phyloP scores from a whole-genome alignment of 2,888 invertebrate species.

The Antheraea yamamai region DNA sequence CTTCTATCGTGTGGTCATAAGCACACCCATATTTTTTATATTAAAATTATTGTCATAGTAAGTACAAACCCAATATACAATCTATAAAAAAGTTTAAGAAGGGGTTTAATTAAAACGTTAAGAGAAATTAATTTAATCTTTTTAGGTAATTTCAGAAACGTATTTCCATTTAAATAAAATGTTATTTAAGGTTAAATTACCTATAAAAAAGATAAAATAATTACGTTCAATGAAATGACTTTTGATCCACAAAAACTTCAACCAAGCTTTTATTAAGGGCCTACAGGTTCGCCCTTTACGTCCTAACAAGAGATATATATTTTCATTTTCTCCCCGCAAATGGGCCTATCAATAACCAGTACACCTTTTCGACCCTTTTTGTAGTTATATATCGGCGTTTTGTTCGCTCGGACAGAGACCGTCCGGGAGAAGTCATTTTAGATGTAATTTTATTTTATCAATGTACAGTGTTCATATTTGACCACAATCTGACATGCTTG shows the following conservation, averaged over 20 bases:
- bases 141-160: no score
- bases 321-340: conserved; percentile 28
- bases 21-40: no score
- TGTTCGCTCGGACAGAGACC: background rate
- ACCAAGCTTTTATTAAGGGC: background rate
- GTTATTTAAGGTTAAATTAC: background rate
- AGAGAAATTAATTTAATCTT: no score
- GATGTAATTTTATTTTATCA: background rate
- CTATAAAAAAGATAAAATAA: background rate
- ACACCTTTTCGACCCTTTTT: conserved; percentile 9
- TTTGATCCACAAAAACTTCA: background rate
- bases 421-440: background rate
- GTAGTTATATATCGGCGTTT: conserved; percentile 11
- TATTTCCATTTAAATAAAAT: background rate
- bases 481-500: background rate
- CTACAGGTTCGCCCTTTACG: background rate
- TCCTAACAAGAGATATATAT: conserved; percentile 24
- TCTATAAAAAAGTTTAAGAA: no score
- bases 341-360: conserved; percentile 28
- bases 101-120: no score
- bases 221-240: background rate
- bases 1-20: no score
- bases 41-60: no score
- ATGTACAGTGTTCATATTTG: background rate
- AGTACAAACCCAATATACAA: no score